These are phyloP conservation scores for Epizoanthus ramosus DNA, from an alignment of 92 coral and sea anemone species.

Conservation along the genomic window DNA sequence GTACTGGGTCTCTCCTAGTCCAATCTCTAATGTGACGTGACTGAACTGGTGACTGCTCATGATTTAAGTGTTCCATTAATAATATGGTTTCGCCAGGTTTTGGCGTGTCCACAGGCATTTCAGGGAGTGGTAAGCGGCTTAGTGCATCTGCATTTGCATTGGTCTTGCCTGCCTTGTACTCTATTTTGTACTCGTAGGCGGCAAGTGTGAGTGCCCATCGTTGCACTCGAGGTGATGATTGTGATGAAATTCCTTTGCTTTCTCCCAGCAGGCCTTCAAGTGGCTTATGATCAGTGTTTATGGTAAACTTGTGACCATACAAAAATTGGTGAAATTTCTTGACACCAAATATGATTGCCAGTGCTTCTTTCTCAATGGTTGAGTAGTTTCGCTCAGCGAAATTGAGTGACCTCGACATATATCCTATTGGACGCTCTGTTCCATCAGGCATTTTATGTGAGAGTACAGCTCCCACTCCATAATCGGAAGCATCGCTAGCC, in stretches of 20 bases:
- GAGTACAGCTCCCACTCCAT: constrained; percentile 52
- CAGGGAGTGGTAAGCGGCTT: constrained; percentile 21
- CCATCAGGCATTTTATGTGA: constrained; percentile 51
- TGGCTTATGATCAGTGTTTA: constrained; percentile 49
- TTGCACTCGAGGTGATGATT: constrained; percentile 8
- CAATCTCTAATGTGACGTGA: constrained; percentile 7
- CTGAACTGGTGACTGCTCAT: not conserved
- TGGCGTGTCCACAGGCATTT: constrained; percentile 10
- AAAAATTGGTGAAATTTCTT: constrained; percentile 53
- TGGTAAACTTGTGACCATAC: constrained; percentile 45
- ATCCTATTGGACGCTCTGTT: constrained; percentile 52
- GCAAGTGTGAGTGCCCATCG: constrained; percentile 34
- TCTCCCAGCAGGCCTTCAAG: constrained; percentile 31
- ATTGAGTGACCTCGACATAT: constrained; percentile 49
- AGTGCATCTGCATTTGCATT: constrained; percentile 31
- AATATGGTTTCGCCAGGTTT: not conserved
- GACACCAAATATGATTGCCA: constrained; percentile 42
- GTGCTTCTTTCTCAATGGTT: constrained; percentile 47
- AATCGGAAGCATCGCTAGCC: constrained; percentile 48
- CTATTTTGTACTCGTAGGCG: constrained; percentile 15
- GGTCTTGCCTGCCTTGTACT: constrained; percentile 34
- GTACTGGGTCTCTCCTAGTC: constrained; percentile 33
- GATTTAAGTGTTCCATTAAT: constrained; percentile 11
- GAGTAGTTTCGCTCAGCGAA: constrained; percentile 42
- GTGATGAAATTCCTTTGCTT: constrained; percentile 16